A percentile compares a stretch with the other conserved stretches of the same genome.
phyloP scores from a whole-genome alignment of 1,140 invertebrate genomes.

The Lineus longissimus region DNA sequence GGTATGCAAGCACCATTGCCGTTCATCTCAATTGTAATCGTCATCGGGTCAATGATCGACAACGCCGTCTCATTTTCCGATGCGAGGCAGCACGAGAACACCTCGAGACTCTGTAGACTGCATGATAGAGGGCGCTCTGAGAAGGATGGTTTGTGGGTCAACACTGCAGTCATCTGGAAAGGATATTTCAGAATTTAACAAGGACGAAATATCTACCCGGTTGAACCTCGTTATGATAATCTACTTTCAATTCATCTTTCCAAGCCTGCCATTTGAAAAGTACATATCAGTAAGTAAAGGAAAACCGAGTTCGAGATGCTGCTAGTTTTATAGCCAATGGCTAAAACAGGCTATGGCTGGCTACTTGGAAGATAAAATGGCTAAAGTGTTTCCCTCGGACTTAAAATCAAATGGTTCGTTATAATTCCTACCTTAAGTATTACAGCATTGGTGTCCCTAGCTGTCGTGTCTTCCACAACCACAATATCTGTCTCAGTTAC shows the following conservation, averaged over 20 bases:
- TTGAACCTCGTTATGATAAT: no score
- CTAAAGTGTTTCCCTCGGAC: not conserved
- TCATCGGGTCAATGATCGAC: constrained; percentile 93
- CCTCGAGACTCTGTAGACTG: constrained; percentile 83
- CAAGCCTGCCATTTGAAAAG: no score
- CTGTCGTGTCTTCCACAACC: constrained; percentile 82
- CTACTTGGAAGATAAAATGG: not conserved
- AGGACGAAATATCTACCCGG: no score
- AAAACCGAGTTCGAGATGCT: no score
- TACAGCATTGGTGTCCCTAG: constrained; percentile 84
- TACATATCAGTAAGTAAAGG: no score
- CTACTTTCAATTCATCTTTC: no score
- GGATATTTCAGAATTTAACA: not conserved
- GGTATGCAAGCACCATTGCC: constrained; percentile 18
- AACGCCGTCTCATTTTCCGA: constrained; percentile 89
- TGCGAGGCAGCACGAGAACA: constrained; percentile 89
- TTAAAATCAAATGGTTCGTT: not conserved
- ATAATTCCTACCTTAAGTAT: constrained; percentile 71
- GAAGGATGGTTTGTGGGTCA: constrained; percentile 73
- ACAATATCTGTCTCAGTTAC: constrained; percentile 93
- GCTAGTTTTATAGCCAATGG: no score
- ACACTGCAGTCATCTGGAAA: constrained; percentile 75
- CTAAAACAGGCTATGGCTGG: no score
- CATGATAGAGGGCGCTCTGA: constrained; percentile 75
- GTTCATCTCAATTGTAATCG: constrained; percentile 59